phyloP scores from a whole-genome alignment of 2,888 invertebrate genomes.

The Acanthopleura granulata region DNA sequence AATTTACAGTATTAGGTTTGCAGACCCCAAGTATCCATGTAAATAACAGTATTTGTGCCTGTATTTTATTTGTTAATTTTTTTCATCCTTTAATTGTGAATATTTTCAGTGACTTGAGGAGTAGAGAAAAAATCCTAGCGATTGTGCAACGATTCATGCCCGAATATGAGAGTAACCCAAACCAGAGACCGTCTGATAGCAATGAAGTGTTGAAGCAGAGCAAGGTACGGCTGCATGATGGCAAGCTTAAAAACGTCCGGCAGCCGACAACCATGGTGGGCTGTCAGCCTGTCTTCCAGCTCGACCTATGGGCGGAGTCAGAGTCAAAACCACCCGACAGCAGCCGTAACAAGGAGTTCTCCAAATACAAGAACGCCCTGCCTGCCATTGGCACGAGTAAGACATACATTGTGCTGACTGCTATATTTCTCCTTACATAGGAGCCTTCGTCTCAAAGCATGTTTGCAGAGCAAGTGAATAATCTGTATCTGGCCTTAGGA shows the following conservation, averaged over 20 bases:
- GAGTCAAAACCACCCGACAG: background rate
- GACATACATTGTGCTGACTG: too few species aligned
- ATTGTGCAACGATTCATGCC: constrained; percentile 46
- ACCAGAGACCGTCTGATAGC: constrained; percentile 22
- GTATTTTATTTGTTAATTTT: too few species aligned
- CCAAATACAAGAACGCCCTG: constrained; percentile 44
- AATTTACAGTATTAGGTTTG: too few species aligned
- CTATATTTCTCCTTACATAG: too few species aligned
- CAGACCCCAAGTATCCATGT: too few species aligned
- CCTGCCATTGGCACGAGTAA: constrained; percentile 30
- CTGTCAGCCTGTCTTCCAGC: constrained; percentile 44
- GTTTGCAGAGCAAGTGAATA: too few species aligned
- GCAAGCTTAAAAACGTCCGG: constrained; percentile 21
- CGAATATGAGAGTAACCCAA: constrained; percentile 23
- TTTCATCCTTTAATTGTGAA: background rate
- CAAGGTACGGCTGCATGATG: constrained; percentile 47
- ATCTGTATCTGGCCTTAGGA: too few species aligned
- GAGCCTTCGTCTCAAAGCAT: too few species aligned
- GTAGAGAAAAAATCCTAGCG: constrained; percentile 45
- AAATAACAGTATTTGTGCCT: too few species aligned
- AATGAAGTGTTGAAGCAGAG: constrained; percentile 54
- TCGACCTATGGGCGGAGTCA: constrained; percentile 36
- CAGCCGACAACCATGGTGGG: background rate
- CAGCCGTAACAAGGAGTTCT: constrained; percentile 29
- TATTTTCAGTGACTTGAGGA: constrained; percentile 49